Percentiles rank a stretch among this genome's conserved stretches.
Conservation (phyloP, 2,113 vertebrate species). For the Lepus timidus region DNA sequence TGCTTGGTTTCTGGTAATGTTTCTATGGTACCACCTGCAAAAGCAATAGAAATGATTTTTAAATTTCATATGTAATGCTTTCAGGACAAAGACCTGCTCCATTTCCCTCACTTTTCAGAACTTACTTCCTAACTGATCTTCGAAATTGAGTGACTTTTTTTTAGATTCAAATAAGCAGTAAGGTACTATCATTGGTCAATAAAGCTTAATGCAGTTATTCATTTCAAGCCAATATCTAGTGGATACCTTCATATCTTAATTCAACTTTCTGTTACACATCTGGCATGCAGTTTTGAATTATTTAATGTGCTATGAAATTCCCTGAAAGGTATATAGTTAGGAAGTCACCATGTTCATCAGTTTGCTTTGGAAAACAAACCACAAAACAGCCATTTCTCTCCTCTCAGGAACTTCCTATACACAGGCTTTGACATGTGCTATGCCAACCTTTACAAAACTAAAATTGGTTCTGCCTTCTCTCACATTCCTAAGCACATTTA, state of each 20-base stretch:
- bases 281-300: conserved; percentile 8
- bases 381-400: not conserved
- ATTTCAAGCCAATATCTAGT: not conserved
- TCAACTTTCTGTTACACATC: conserved; percentile 24
- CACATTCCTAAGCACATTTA: not conserved
- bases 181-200: not conserved
- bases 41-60: conserved; percentile 47
- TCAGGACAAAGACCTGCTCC: not conserved
- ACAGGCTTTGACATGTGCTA: not conserved
- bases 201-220: conserved; percentile 33
- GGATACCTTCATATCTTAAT: not conserved
- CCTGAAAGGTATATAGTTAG: not conserved
- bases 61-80: conserved; percentile 25
- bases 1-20: conserved; percentile 92
- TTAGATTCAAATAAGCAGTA: conserved; percentile 31
- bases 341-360: not conserved
- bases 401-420: not conserved
- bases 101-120: conserved; percentile 50
- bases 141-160: not conserved
- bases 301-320: conserved; percentile 40
- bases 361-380: not conserved
- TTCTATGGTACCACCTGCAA: conserved; percentile 94
- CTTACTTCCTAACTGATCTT: not conserved
- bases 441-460: not conserved
- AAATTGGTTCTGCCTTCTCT: not conserved